Base-by-base conservation (phyloP, 2,888 invertebrate species). In the Andrena hattorfiana region DNA sequence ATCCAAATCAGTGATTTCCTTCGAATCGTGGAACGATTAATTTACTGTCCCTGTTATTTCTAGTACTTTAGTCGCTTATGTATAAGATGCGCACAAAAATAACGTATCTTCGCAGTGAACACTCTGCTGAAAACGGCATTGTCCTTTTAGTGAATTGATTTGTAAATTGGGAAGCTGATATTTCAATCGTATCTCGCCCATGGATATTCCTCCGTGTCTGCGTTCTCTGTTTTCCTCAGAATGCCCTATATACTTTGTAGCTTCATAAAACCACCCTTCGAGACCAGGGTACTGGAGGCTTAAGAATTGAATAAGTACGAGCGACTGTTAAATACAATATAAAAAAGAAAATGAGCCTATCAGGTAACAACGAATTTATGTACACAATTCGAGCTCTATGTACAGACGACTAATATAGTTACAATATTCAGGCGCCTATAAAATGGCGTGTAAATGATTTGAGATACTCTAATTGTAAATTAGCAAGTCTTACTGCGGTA, bases 161-260 rank as follows among this genome's bases (percentile, higher is more conserved):
- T 10, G 6, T 35, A 10, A 51, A 48, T 16, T 16, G 10, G 42
- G 16, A 42, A 42, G 42, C 13, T 42, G 42, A 42, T 42, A 42
- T 10, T 35, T 68, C 6, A 32, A 42, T 67, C 59, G 23, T 59
- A 60, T 67, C 7, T 20, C 23, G 28, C 30, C 59, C 51, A 75
- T 26, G 62, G 66, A 75, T 73, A 81, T 60, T 56, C 54, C n/a
- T 8, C 10, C 48, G n/a, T 20, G 6, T 16, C 26, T 10, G 28
- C 13, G n/a, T n/a, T 59, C 13, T 20, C 28, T 30, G 16, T 10
- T n/a, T 10, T 13, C 10, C 26, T 13, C 3, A 32, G 51, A 82
- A 83, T 83, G 82, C 78, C 83, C 83, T 68, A 10, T 62, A 60
- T 72, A 73, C 28, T 54, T 75, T 42, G 66, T 71, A 30, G 35